Conservation (phyloP, 2,797 vertebrate genomes). For the Gymnocypris eckloni region DNA sequence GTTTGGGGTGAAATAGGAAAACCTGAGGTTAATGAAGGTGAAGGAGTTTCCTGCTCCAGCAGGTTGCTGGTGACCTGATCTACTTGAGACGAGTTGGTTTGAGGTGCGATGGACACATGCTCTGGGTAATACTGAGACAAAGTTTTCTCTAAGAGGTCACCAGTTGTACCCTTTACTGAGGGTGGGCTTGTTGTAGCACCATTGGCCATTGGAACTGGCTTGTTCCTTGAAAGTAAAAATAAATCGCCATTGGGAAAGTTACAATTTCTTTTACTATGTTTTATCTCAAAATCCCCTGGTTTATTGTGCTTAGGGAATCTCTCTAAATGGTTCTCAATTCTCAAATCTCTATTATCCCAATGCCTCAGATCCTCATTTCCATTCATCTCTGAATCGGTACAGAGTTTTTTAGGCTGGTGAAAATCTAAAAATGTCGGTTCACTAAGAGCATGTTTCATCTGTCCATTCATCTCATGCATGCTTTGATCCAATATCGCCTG, state of each 20-base stretch:
- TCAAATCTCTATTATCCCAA: slow-evolving; percentile 64
- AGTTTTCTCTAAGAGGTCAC: slow-evolving; percentile 90
- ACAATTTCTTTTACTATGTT: slow-evolving; percentile 77
- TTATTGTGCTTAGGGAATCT: slow-evolving; percentile 75
- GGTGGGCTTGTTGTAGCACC: slow-evolving; percentile 90
- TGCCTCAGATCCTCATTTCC: slow-evolving; percentile 72
- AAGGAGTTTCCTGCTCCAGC: slow-evolving; percentile 78
- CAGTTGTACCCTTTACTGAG: slow-evolving; percentile 85
- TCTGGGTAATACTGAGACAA: slow-evolving; percentile 92
- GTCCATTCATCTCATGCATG: slow-evolving; percentile 86
- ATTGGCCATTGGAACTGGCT: slow-evolving; percentile 87
- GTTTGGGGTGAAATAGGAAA: slow-evolving; percentile 83
- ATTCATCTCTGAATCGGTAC: slow-evolving; percentile 81
- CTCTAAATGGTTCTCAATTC: slow-evolving; percentile 70
- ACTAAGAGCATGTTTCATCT: slow-evolving; percentile 85
- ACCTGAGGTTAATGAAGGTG: slow-evolving; percentile 90
- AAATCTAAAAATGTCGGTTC: slow-evolving; percentile 84
- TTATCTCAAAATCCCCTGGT: slow-evolving; percentile 76
- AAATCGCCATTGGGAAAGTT: slow-evolving; percentile 84
- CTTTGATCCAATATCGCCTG: slow-evolving; percentile 80
- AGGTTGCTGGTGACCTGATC: slow-evolving; percentile 78
- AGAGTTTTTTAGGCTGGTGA: slow-evolving; percentile 85
- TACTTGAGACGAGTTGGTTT: slow-evolving; percentile 85
- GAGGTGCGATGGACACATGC: slow-evolving; percentile 87
- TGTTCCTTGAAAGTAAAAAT: slow-evolving; percentile 84